Conservation (phyloP, 2,797 vertebrate genomes). For the Telmatherina bonti region DNA sequence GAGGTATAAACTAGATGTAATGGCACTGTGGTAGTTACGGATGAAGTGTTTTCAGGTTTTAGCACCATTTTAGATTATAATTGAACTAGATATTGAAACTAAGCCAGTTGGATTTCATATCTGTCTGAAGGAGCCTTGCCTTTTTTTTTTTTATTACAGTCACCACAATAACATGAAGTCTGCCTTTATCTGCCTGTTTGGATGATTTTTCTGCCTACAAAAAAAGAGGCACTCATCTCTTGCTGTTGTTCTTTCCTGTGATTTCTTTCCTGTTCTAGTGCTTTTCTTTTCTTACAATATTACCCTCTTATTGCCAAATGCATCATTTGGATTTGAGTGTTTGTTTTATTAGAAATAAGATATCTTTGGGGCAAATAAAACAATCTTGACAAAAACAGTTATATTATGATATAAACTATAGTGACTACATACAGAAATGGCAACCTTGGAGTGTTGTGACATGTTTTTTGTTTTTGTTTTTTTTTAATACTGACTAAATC, state of each 20-base stretch:
- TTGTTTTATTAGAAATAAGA: constrained; percentile 20
- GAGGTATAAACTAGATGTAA: constrained; percentile 58
- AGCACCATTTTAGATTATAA: constrained; percentile 46
- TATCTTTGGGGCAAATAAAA: constrained; percentile 8
- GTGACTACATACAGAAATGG: constrained; percentile 54
- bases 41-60: constrained; percentile 28
- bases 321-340: constrained; percentile 3
- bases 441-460: constrained; percentile 23
- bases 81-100: constrained; percentile 19
- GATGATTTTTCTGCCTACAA: constrained; percentile 1
- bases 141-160: constrained; percentile 7
- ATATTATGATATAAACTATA: constrained; percentile 46
- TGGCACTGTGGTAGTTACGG: constrained; percentile 52
- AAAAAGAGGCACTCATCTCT: constrained; percentile 10
- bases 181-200: background rate
- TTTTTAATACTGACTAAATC: constrained; percentile 53
- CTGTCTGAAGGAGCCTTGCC: constrained; percentile 10
- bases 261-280: constrained; percentile 76
- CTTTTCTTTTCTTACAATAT: constrained; percentile 55
- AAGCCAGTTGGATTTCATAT: constrained; percentile 9
- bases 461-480: constrained; percentile 16
- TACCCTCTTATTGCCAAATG: constrained; percentile 30
- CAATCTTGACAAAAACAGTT: constrained; percentile 36
- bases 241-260: constrained; percentile 5
- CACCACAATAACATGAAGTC: background rate